Evolutionary conservation across 2,113 vertebrate genomes (phyloP), one percentile per base, ranked within the genome.

Genomic region (Lasiurus borealis): DNA sequence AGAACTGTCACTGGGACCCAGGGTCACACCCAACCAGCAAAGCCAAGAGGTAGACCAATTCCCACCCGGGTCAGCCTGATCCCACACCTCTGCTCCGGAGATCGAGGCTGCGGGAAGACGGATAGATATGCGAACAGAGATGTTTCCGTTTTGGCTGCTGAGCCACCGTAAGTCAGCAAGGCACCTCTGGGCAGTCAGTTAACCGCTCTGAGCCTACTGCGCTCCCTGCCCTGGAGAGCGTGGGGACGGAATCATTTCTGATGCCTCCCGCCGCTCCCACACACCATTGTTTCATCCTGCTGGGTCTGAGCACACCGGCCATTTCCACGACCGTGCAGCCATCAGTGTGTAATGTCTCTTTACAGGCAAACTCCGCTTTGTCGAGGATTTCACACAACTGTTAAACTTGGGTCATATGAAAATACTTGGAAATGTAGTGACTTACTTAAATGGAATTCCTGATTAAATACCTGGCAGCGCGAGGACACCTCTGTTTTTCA

Each of bases 361-460:
- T 40, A 59, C 29, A 78, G 72, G 34, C 36, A 75, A 78, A 90
- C 66, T 71, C n/a, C 0, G 54, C n/a, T 77, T 50, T 21, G 7
- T 25, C 52, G 57, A 15, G 71, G 46, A 75, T 68, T 80, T 54
- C 44, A 81, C 57, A 50, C 34, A n/a, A 68, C 6, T 16, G 23
- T 44, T 40, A 92, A 85, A 88, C 3, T 40, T 23, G 18, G 54
- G 78, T 80, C 62, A 44, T 19, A 71, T 5, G 21, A 34, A 69
- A 62, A 73, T 29, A 90, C 27, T 40, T 71, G 72, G 91, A 62
- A 94, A 84, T 4, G 14, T 21, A 31, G 87, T 34, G 46, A 88
- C 46, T 25, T 82, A 14, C 62, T 78, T 83, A n/a, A 85, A 50
- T 73, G 48, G 62, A 82, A 88, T 88, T 93, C 78, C 52, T 77